Evolutionary conservation across 2,797 vertebrate species (phyloP).

Genomic region (Sebastes nivosus): DNA sequence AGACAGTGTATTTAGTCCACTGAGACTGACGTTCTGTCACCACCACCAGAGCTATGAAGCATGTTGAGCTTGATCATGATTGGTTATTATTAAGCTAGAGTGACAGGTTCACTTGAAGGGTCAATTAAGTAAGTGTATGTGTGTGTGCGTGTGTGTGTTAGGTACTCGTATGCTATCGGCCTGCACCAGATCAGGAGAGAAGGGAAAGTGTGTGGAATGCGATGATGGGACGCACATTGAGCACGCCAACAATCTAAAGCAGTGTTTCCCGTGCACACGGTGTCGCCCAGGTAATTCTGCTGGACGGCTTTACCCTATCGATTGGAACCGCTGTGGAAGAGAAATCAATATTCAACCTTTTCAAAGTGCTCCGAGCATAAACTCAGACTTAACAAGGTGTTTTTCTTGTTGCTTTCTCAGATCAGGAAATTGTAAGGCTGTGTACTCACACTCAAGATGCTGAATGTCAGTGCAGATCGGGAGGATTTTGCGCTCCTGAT

Average conservation of each 20-base stretch:
- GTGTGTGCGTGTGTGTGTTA: slow-evolving; percentile 31
- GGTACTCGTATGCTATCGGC: slow-evolving; percentile 54
- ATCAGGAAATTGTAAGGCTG: slow-evolving; percentile 51
- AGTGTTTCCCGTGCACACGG: slow-evolving; percentile 70
- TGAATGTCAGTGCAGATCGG: slow-evolving; percentile 72
- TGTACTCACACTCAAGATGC: slow-evolving; percentile 67
- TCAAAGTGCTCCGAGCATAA: background rate
- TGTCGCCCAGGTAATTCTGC: slow-evolving; percentile 75
- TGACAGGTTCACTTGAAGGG: background rate
- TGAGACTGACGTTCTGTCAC: slow-evolving; percentile 1
- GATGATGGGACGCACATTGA: slow-evolving; percentile 54
- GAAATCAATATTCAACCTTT: slow-evolving; percentile 24
- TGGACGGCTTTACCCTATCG: background rate
- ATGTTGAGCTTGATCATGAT: background rate
- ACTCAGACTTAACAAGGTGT: slow-evolving; percentile 10
- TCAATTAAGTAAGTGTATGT: background rate
- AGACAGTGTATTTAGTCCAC: background rate
- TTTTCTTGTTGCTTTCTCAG: slow-evolving; percentile 56
- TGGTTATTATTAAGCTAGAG: background rate
- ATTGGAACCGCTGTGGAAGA: background rate
- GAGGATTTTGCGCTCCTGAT: slow-evolving; percentile 73
- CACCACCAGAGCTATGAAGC: background rate
- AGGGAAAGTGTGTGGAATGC: slow-evolving; percentile 68
- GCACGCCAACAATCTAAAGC: slow-evolving; percentile 47
- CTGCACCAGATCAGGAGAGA: slow-evolving; percentile 42